phyloP scores from a whole-genome alignment of 1,140 invertebrate genomes.

The Charaxes varanes region DNA sequence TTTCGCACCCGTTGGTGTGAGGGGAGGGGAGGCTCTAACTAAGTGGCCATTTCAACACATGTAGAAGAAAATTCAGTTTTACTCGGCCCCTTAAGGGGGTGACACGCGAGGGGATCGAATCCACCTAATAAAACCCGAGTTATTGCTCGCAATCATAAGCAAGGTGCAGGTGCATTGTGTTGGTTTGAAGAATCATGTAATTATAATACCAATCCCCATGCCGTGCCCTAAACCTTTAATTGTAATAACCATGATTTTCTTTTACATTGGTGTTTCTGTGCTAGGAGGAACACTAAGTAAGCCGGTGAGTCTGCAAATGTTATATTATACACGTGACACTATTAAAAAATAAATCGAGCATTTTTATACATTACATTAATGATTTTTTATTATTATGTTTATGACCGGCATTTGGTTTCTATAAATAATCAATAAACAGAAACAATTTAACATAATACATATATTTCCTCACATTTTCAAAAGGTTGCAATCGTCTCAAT shows the following conservation, averaged over 20 bases:
- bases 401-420: too few relatives aligned
- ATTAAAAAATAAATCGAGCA: not conserved
- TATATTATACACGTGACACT: slow-evolving; percentile 3
- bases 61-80: slow-evolving; percentile 30
- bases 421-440: too few relatives aligned
- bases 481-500: too few relatives aligned
- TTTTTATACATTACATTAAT: not conserved
- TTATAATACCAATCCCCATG: slow-evolving; percentile 28
- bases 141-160: slow-evolving; percentile 11
- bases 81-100: slow-evolving; percentile 23
- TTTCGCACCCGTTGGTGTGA: slow-evolving; percentile 6
- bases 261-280: slow-evolving; percentile 35
- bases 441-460: too few relatives aligned
- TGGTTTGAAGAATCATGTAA: slow-evolving; percentile 24
- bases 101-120: slow-evolving; percentile 20
- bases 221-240: slow-evolving; percentile 27
- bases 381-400: too few relatives aligned
- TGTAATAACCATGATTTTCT: slow-evolving; percentile 44
- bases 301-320: slow-evolving; percentile 30
- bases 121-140: slow-evolving; percentile 17
- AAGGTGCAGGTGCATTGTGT: slow-evolving; percentile 33
- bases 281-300: slow-evolving; percentile 32
- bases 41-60: slow-evolving; percentile 13
- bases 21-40: slow-evolving; percentile 11
- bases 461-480: too few relatives aligned